A percentile compares a stretch with the other conserved stretches of the same genome.
phyloP scores from a whole-genome alignment of 2,888 invertebrate genomes.

The Leptinotarsa rubiginosa region DNA sequence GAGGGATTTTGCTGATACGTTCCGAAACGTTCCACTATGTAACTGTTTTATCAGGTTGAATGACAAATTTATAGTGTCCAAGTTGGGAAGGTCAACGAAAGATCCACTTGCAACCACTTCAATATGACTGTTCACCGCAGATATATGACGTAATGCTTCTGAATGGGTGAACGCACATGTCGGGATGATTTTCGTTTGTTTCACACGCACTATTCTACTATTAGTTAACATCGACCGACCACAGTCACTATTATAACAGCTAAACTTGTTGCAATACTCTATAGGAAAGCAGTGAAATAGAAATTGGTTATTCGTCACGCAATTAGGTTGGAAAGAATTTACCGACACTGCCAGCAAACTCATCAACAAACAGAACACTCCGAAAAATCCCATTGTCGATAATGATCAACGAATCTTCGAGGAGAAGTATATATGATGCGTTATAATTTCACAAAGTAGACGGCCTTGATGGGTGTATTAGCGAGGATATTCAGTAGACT shows the following conservation, averaged over 20 bases:
- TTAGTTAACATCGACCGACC: constrained; percentile 18
- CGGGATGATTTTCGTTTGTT: constrained; percentile 34
- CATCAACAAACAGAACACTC: too few relatives aligned
- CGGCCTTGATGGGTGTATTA: too few relatives aligned
- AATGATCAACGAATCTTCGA: too few relatives aligned
- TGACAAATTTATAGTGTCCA: constrained; percentile 34
- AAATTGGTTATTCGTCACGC: constrained; percentile 38
- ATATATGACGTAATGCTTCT: constrained; percentile 21
- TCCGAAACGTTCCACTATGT: constrained; percentile 35
- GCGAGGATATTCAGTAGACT: too few relatives aligned
- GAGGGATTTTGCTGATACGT: constrained; percentile 30
- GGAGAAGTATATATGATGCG: too few relatives aligned
- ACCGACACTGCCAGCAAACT: neutral
- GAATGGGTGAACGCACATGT: constrained; percentile 41
- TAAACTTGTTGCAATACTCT: constrained; percentile 28
- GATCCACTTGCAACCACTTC: constrained; percentile 35
- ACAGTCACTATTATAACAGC: constrained; percentile 20
- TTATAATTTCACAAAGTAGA: too few relatives aligned
- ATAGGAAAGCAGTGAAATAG: constrained; percentile 34
- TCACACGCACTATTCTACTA: constrained; percentile 35
- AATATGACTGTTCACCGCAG: constrained; percentile 37
- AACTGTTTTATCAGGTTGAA: constrained; percentile 40
- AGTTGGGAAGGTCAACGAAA: constrained; percentile 34
- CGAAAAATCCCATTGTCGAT: too few relatives aligned
- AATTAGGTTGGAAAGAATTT: constrained; percentile 29